phyloP scores from a whole-genome alignment of 2,888 invertebrate species.

The Euphydryas editha region DNA sequence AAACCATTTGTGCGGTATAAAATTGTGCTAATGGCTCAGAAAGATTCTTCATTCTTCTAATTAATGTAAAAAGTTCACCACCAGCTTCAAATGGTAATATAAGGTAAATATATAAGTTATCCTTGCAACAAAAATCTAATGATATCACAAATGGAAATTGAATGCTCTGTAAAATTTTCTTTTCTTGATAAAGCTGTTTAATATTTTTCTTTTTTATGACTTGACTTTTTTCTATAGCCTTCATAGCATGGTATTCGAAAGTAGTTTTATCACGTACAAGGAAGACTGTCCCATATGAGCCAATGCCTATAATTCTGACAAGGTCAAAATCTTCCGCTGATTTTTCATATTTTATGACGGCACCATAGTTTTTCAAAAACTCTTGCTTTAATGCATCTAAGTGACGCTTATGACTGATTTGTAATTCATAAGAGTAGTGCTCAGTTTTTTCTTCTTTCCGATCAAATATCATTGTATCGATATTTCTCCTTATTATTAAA shows the following conservation, averaged over 20 bases:
- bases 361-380: conserved; percentile 51
- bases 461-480: conserved; percentile 51
- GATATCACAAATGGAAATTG: conserved; percentile 93
- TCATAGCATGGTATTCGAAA: conserved; percentile 90
- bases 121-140: conserved; percentile 91
- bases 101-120: conserved; percentile 91
- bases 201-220: conserved; percentile 92
- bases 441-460: conserved; percentile 45
- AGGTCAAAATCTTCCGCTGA: conserved; percentile 86
- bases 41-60: conserved; percentile 83
- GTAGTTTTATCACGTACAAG: conserved; percentile 85
- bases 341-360: conserved; percentile 47
- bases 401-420: conserved; percentile 56
- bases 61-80: conserved; percentile 91
- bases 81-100: conserved; percentile 91
- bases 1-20: conserved; percentile 94
- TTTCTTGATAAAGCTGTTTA: conserved; percentile 92
- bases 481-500: background rate
- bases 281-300: conserved; percentile 94
- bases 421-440: conserved; percentile 52
- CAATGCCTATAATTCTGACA: conserved; percentile 90
- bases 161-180: conserved; percentile 91
- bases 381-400: conserved; percentile 63
- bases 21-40: conserved; percentile 91
- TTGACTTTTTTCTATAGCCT: conserved; percentile 91